These are phyloP conservation scores for Andricus grossulariae DNA, from an alignment of 1,140 invertebrate genomes.

Conservation along the genomic window DNA sequence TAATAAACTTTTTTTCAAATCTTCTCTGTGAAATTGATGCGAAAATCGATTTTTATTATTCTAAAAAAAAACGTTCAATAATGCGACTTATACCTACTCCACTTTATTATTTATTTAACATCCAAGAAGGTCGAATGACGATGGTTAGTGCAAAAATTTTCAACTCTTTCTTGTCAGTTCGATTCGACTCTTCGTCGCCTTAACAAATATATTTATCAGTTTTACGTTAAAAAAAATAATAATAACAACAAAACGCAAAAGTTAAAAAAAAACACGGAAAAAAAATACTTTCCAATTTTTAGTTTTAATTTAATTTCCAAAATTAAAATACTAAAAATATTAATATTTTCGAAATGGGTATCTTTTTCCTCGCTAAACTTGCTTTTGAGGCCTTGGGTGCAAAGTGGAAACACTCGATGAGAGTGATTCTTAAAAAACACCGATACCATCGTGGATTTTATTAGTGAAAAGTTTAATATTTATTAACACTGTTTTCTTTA, in stretches of 20 bases:
- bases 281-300: background rate
- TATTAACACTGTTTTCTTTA: background rate
- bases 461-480: conserved; percentile 34
- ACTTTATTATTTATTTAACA: background rate
- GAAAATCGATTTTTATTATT: too few relatives aligned
- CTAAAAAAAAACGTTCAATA: background rate
- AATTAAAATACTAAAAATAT: background rate
- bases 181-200: background rate
- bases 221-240: too few relatives aligned
- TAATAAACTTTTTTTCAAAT: too few relatives aligned
- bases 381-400: conserved; percentile 51
- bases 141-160: background rate
- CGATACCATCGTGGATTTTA: conserved; percentile 65
- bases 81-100: background rate
- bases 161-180: background rate
- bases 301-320: background rate
- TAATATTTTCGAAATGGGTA: conserved; percentile 53
- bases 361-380: conserved; percentile 64
- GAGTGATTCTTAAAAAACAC: conserved; percentile 58
- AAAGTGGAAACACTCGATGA: conserved; percentile 55
- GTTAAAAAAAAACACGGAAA: background rate
- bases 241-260: background rate
- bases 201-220: too few relatives aligned
- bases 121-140: background rate
- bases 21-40: too few relatives aligned